Conservation (phyloP, 2,113 vertebrate species). For the Zonotrichia leucophrys region DNA sequence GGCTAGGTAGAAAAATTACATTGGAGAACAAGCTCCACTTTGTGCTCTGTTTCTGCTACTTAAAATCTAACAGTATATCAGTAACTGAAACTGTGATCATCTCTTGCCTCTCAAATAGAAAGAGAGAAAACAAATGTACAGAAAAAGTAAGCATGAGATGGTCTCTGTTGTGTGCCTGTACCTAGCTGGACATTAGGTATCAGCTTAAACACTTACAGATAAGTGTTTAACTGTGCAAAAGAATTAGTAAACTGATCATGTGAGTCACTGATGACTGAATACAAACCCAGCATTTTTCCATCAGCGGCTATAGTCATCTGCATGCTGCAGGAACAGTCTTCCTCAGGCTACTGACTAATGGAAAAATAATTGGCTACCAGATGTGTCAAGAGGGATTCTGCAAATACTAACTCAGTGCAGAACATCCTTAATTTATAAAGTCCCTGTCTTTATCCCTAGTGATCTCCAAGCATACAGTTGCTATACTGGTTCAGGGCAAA, state of each 20-base stretch:
- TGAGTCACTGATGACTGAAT: not conserved
- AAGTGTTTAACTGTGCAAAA: not conserved
- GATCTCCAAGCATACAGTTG: rapidly evolving
- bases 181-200: not conserved
- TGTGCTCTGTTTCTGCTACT: not conserved
- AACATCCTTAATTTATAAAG: not conserved
- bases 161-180: not conserved
- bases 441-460: not conserved
- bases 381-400: not conserved
- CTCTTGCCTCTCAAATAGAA: not conserved
- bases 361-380: not conserved
- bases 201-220: not conserved
- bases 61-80: not conserved
- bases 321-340: not conserved
- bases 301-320: not conserved
- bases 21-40: not conserved
- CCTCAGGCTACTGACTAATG: not conserved
- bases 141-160: not conserved
- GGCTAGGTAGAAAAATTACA: not conserved
- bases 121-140: not conserved
- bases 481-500: not conserved
- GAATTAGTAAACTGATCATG: not conserved
- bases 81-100: not conserved
- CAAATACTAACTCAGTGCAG: not conserved
- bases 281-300: not conserved